These are phyloP conservation scores for Imbricaverruca yamaguchii DNA, from an alignment of 2,888 invertebrate species.

Conservation along the genomic window DNA sequence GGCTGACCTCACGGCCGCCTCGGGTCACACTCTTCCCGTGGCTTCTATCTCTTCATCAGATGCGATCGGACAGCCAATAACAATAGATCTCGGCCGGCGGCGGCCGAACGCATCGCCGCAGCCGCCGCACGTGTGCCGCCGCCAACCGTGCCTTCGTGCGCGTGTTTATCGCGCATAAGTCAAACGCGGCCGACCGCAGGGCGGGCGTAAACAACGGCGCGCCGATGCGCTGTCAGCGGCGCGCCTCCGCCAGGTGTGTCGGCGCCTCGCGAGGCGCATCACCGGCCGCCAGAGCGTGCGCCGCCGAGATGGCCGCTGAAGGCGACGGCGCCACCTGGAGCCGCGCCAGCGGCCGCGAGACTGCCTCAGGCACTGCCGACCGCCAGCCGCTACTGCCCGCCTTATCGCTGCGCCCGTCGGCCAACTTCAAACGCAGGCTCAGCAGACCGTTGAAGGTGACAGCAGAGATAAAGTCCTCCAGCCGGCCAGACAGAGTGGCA, in stretches of 20 bases:
- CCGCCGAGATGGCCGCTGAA: not conserved
- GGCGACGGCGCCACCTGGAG: not conserved
- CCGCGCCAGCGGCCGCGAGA: not conserved
- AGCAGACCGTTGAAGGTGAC: not conserved
- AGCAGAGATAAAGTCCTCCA: not conserved
- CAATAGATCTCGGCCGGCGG: not conserved
- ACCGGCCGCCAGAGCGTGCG: no score
- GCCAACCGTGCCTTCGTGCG: not conserved
- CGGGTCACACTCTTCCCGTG: not conserved
- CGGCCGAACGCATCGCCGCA: not conserved
- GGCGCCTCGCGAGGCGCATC: no score
- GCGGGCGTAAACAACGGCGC: not conserved
- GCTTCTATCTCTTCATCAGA: not conserved
- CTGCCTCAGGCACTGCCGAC: not conserved
- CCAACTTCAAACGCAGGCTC: constrained; percentile 3
- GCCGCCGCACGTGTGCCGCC: not conserved
- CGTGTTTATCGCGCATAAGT: not conserved
- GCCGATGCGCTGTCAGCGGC: not conserved
- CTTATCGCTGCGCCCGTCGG: constrained; percentile 6
- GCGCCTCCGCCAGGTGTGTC: no score
- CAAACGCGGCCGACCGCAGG: not conserved
- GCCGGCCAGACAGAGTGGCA: no score
- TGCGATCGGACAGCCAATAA: not conserved
- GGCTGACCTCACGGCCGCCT: not conserved
- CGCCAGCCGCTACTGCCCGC: not conserved